Base-by-base conservation (phyloP, 2,888 invertebrate genomes). In the Ochlodes sylvanus region DNA sequence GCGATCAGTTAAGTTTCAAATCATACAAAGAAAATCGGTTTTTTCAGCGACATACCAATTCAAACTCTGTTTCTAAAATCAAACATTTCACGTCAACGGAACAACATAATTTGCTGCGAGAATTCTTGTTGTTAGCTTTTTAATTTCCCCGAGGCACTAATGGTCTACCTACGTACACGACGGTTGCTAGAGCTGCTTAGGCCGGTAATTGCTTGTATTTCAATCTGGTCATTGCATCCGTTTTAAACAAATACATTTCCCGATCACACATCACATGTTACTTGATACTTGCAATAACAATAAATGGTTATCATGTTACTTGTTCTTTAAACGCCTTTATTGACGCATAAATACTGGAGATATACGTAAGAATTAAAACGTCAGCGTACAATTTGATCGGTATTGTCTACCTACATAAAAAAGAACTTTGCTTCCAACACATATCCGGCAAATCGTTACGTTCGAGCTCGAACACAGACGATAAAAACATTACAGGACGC, bases 401-500 rank as follows among this genome's bases (percentile, higher is more conserved):
- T 75, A 77, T 78, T 74, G 77, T 65, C 64, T 64, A 71, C 69
- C 64, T 64, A 70, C 69, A 77, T 76, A 78, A 76, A 74, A 77
- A 76, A 52, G 14, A 78, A 77, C 73, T 77, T 78, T 76, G 79
- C 79, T 78, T 78, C 79, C 79, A 77, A 77, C 76, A 78, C 75
- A 76, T 77, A 78, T 76, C 78, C 76, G 74, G 73, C 78, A 76
- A 84, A 86, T 88, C 85, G 86, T 83, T 82, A 79, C 84, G 81
- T 81, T 82, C 82, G 77, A 72, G 76, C 75, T 84, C 83, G 84
- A 87, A 85, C 83, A 79, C 82, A 82, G 77, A 84, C 86, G 90
- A 92, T 92, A 92, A 92, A 92, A 93, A 93, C 92, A 92, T 92
- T 92, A 92, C 89, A 84, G 86, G 85, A 82, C 87, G 88, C 88